Evolutionary conservation across 2,797 vertebrate species (phyloP).

Genomic region (Fistularia tabacaria): DNA sequence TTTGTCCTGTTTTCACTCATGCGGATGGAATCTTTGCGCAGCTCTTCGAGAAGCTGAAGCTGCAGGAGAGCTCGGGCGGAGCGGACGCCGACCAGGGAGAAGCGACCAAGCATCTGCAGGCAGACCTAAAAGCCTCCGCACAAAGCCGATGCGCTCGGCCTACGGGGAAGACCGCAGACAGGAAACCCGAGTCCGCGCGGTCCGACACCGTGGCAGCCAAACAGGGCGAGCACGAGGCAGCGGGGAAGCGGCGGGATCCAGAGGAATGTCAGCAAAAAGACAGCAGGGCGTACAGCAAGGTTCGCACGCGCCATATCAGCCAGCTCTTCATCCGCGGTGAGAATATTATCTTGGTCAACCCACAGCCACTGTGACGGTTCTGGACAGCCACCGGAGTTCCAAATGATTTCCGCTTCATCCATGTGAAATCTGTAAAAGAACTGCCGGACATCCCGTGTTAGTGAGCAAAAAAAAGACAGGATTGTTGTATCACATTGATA

Average conservation of each 20-base stretch:
- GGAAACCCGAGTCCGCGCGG: slow-evolving; percentile 7
- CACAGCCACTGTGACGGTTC: slow-evolving; percentile 76
- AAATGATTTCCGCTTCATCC: not conserved
- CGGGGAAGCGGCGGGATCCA: not conserved
- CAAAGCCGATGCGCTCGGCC: not conserved
- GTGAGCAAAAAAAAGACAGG: slow-evolving; percentile 27
- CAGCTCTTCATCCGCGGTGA: slow-evolving; percentile 97
- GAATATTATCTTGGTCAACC: slow-evolving; percentile 89
- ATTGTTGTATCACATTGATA: slow-evolving; percentile 76
- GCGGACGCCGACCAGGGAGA: slow-evolving; percentile 45
- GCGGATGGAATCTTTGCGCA: slow-evolving; percentile 45
- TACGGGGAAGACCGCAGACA: not conserved
- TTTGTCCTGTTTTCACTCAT: not conserved
- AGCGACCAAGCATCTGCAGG: slow-evolving; percentile 1
- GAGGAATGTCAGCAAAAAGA: slow-evolving; percentile 44
- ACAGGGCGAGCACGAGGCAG: slow-evolving; percentile 9
- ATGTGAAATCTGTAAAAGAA: not conserved
- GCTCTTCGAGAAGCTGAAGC: slow-evolving; percentile 89
- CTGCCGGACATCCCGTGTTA: not conserved
- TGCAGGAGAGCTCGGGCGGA: slow-evolving; percentile 80
- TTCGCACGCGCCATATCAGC: slow-evolving; percentile 90
- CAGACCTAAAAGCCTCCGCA: slow-evolving; percentile 4
- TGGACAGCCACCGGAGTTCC: not conserved
- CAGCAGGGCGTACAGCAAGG: slow-evolving; percentile 79
- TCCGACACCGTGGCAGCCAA: not conserved